These are phyloP conservation scores for Myripristis jacobus DNA, from an alignment of 2,797 vertebrate species.

Conservation along the genomic window DNA sequence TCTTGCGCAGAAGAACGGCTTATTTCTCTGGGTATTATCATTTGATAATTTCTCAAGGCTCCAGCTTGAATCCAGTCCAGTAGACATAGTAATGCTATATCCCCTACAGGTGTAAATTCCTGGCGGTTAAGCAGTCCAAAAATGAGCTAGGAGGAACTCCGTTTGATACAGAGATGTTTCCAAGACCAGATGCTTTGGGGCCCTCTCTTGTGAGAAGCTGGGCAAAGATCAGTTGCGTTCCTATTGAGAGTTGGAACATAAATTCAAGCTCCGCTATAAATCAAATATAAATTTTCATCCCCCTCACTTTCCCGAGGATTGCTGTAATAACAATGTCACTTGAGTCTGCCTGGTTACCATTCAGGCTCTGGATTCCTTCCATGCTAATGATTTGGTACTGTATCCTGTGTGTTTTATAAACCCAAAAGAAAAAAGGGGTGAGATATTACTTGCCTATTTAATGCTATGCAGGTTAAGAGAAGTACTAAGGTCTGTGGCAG, in stretches of 20 bases:
- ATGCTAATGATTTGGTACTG: constrained; percentile 77
- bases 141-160: constrained; percentile 48
- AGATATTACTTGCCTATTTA: constrained; percentile 80
- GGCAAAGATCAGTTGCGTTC: constrained; percentile 80
- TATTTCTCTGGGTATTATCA: constrained; percentile 52
- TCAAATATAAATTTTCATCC: constrained; percentile 83
- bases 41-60: constrained; percentile 73
- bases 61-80: constrained; percentile 75
- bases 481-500: constrained; percentile 71
- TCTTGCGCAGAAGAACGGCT: constrained; percentile 70
- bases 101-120: constrained; percentile 82
- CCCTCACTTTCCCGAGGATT: constrained; percentile 77
- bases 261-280: constrained; percentile 83
- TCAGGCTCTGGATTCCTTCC: constrained; percentile 76
- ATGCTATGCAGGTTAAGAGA: constrained; percentile 72
- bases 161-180: constrained; percentile 79
- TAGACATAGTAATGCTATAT: constrained; percentile 78
- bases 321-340: constrained; percentile 84
- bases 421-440: constrained; percentile 53
- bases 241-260: constrained; percentile 78
- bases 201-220: constrained; percentile 70
- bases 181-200: constrained; percentile 80
- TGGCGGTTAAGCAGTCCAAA: constrained; percentile 68
- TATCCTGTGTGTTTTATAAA: constrained; percentile 75
- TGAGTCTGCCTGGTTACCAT: constrained; percentile 79